Base-by-base conservation (phyloP, 92 coral and sea anemone genomes). In the Metridium senile region DNA sequence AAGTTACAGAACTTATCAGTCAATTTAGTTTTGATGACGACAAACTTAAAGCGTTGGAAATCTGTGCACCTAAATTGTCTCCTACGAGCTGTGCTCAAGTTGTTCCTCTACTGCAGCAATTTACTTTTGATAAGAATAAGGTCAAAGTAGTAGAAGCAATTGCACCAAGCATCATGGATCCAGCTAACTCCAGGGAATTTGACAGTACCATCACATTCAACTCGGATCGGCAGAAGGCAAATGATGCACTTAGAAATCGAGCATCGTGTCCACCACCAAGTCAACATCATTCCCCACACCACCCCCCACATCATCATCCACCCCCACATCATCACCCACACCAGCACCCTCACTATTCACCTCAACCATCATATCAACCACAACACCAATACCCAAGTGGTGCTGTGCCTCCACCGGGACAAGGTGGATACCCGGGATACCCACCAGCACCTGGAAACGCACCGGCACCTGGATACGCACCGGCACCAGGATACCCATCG, bases 21-120 rank as follows among this genome's bases (percentile, higher is more conserved):
- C 83, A 88, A 62, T 88, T 88, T 43, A 26, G 83, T 11, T 88
- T 88, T 53, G 93, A 84, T 51, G 93, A 84, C 26, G 93, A 71
- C 2, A 84, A 85, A n/a, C 30, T 75, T 27, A 79, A 79, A 70
- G 88, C 80, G 6, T 82, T 88, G 52, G 70, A 75, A 68, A 75
- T 84, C 58, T 84, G 89, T 71, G 75, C 78, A 27, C 80, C 79
- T 1, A 74, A 83, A 17, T 33, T 84, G 77, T 75, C 72, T 43
- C 76, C 75, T 32, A 54, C 46, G 26, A 84, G 75, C 18, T 88
- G 93, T 51, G 66, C 58, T 1, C 79, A 80, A 58, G 93, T 77
- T 18, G 89, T 82, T 20, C 26, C 77, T 10, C 67, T 88, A 0
- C 21, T 88, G 58, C 74, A 75, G 28, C 54, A 27, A 27, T 88